Conservation (phyloP, 2,888 invertebrate species). For the Dinocampus coccinellae region DNA sequence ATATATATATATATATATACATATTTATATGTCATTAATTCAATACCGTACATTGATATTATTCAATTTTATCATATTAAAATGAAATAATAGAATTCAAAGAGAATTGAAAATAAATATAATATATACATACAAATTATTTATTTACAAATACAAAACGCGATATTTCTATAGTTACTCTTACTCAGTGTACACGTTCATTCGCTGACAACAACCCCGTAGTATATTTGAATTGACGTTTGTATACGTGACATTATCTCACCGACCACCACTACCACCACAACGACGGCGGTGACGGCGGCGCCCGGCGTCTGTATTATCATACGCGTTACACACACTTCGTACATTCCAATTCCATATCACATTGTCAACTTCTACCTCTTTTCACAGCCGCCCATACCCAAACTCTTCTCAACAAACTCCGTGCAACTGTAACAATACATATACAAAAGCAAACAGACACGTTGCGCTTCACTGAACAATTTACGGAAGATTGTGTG, state of each 20-base stretch:
- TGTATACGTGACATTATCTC: conserved; percentile 64
- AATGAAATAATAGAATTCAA: too few relatives aligned
- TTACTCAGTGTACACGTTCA: not conserved
- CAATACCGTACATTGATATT: too few relatives aligned
- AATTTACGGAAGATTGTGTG: not conserved
- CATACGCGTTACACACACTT: not conserved
- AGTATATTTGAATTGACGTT: conserved; percentile 54
- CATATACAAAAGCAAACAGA: not conserved
- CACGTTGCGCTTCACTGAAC: not conserved
- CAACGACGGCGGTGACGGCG: too few relatives aligned
- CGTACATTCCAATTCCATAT: not conserved
- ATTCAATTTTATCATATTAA: too few relatives aligned
- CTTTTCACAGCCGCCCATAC: not conserved
- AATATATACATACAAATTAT: not conserved
- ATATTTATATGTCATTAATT: too few relatives aligned
- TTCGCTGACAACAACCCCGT: conserved; percentile 39
- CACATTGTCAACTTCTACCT: not conserved
- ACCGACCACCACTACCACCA: conserved; percentile 46
- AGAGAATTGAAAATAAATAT: too few relatives aligned
- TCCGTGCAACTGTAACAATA: not conserved
- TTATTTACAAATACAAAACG: not conserved
- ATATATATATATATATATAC: too few relatives aligned
- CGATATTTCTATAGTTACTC: conserved; percentile 12
- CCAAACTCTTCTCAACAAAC: not conserved
- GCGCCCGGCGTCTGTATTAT: conserved; percentile 34